Percentiles rank a stretch among this genome's conserved stretches.
phyloP scores from a whole-genome alignment of 2,113 vertebrate genomes.

The Plotosus lineatus region DNA sequence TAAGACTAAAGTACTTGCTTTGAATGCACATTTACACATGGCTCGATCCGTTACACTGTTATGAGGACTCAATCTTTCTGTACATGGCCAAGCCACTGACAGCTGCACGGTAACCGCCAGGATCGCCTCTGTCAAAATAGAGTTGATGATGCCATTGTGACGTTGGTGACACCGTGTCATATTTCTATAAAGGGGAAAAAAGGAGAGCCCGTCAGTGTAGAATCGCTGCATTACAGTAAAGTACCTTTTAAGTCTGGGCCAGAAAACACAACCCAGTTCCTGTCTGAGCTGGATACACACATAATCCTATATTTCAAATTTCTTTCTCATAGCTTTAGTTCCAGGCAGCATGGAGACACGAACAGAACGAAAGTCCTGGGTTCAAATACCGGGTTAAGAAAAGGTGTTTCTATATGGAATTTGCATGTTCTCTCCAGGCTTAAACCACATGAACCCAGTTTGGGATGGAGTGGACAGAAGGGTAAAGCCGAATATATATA shows the following conservation, averaged over 20 bases:
- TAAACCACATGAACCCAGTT: too few relatives aligned
- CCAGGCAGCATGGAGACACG: too few relatives aligned
- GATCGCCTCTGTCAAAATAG: conserved; percentile 60
- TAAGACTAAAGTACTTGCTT: conserved; percentile 69
- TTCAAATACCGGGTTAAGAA: too few relatives aligned
- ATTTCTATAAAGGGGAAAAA: conserved; percentile 51
- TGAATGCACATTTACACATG: conserved; percentile 63
- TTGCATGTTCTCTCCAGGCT: too few relatives aligned
- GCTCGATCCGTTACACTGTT: conserved; percentile 56
- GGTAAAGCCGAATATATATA: too few relatives aligned
- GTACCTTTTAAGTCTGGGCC: conserved; percentile 16
- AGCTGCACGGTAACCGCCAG: conserved; percentile 54
- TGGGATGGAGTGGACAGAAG: too few relatives aligned
- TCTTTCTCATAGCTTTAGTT: neutral
- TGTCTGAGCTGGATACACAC: neutral
- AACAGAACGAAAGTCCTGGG: too few relatives aligned
- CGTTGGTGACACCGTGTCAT: conserved; percentile 54
- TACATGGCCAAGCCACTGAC: conserved; percentile 61
- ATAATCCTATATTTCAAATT: neutral
- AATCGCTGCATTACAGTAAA: conserved; percentile 2
- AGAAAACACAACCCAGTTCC: neutral
- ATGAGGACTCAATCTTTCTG: conserved; percentile 55
- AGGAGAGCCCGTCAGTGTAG: conserved; percentile 11
- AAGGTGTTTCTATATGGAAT: too few relatives aligned
- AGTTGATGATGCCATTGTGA: conserved; percentile 50